These are phyloP conservation scores for Porites evermanni DNA, from an alignment of 92 coral and sea anemone species.

Conservation along the genomic window DNA sequence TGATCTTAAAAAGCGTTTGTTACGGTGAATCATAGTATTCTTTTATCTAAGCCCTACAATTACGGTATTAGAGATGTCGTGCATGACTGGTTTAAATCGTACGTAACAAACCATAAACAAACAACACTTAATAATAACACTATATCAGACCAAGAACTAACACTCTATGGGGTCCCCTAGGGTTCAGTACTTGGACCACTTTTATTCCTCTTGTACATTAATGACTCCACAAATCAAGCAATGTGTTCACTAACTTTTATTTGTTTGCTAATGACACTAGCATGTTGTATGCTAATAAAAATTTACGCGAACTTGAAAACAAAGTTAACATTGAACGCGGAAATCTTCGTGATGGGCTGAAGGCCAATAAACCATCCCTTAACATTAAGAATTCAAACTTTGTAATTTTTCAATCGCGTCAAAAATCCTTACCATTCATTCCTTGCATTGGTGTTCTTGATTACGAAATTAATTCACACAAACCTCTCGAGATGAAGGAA, in stretches of 20 bases:
- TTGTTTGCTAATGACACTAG: background rate
- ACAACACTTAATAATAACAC: background rate
- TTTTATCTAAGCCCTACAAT: conserved; percentile 14
- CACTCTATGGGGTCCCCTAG: background rate
- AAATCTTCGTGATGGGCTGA: background rate
- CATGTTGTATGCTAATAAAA: background rate
- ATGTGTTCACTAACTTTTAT: background rate
- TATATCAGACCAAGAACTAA: background rate
- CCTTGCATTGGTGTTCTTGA: conserved; percentile 1
- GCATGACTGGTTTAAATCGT: conserved; percentile 2
- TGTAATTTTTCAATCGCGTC: conserved; percentile 15
- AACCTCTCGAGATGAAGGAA: conserved; percentile 3
- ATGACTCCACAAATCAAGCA: conserved; percentile 1
- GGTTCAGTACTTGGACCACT: background rate
- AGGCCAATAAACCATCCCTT: background rate
- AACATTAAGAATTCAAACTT: conserved; percentile 3
- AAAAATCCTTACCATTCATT: background rate
- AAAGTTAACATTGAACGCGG: conserved; percentile 3
- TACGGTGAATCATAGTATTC: conserved; percentile 23
- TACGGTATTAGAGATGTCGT: conserved; percentile 27
- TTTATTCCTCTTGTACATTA: background rate
- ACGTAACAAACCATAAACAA: background rate
- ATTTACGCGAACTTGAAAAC: background rate
- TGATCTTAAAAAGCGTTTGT: conserved; percentile 51
- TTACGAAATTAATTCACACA: background rate